Conservation (phyloP, 2,888 invertebrate species). For the Athripsodes cinereus region DNA sequence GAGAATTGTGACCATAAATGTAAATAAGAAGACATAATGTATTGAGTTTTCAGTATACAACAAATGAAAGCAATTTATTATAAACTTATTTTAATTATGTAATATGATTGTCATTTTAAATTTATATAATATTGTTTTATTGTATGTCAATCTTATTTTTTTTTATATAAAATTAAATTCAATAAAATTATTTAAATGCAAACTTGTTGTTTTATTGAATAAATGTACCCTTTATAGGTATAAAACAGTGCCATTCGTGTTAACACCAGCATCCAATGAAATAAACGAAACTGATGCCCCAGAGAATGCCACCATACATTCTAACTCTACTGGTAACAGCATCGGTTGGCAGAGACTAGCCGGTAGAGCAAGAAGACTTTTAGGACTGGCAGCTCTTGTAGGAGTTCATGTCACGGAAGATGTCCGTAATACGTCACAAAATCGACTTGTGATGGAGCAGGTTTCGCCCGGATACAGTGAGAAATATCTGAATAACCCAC, state of each 20-base stretch:
- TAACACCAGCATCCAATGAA: not conserved
- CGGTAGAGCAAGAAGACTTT: constrained; percentile 45
- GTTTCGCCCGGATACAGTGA: constrained; percentile 61
- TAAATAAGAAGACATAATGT: too few species aligned
- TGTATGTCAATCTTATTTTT: too few species aligned
- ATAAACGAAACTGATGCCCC: not conserved
- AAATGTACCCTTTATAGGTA: too few species aligned
- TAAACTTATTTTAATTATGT: too few species aligned
- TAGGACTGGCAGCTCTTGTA: constrained; percentile 55
- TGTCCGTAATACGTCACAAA: constrained; percentile 57
- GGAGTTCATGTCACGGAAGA: constrained; percentile 60
- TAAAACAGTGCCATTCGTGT: not conserved
- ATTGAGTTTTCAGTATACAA: too few species aligned
- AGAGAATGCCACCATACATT: not conserved
- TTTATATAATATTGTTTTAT: too few species aligned
- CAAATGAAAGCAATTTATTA: too few species aligned
- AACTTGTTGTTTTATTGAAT: too few species aligned
- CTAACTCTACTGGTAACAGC: not conserved
- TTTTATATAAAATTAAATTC: too few species aligned
- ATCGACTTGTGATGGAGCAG: constrained; percentile 54
- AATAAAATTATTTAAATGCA: too few species aligned
- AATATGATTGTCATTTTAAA: too few species aligned
- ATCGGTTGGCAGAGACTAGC: constrained; percentile 45
- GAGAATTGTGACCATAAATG: too few species aligned
- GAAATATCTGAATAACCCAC: constrained; percentile 55